Conservation (phyloP, 2,113 vertebrate species). For the Boleophthalmus pectinirostris region DNA sequence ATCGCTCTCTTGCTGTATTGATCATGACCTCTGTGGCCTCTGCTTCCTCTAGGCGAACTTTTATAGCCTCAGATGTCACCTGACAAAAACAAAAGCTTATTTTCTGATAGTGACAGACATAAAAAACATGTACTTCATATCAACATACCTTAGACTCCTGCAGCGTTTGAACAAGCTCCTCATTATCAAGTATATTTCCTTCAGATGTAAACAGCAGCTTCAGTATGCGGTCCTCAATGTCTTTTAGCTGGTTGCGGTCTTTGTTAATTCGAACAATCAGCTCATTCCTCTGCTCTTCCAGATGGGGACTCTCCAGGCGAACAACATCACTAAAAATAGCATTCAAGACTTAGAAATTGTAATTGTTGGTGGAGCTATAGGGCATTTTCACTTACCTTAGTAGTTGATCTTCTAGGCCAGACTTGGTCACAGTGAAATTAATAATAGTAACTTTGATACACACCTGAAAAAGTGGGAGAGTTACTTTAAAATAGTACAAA, state of each 20-base stretch:
- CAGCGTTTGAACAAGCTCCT: slow-evolving; percentile 81
- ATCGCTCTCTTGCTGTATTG: slow-evolving; percentile 76
- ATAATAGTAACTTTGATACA: slow-evolving; percentile 93
- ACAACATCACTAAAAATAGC: slow-evolving; percentile 76
- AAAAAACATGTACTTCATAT: not conserved
- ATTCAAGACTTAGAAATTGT: not conserved
- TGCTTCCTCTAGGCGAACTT: slow-evolving; percentile 76
- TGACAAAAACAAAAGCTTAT: slow-evolving; percentile 24
- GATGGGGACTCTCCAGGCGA: slow-evolving; percentile 80
- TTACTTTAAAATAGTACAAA: not conserved
- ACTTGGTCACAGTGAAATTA: slow-evolving; percentile 88
- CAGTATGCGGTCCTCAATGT: slow-evolving; percentile 82
- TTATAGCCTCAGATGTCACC: slow-evolving; percentile 80
- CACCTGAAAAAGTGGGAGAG: slow-evolving; percentile 70
- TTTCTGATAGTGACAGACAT: not conserved
- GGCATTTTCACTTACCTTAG: slow-evolving; percentile 77
- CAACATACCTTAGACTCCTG: slow-evolving; percentile 80
- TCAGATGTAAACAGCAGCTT: slow-evolving; percentile 82
- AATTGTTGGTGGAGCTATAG: not conserved
- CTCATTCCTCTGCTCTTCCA: slow-evolving; percentile 81
- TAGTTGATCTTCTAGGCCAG: slow-evolving; percentile 87
- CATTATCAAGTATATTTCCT: slow-evolving; percentile 83
- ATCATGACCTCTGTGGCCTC: slow-evolving; percentile 81
- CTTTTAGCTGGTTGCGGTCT: slow-evolving; percentile 83
- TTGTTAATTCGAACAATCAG: slow-evolving; percentile 79